Percentiles rank a stretch among this genome's conserved stretches.
Evolutionary conservation across 1,140 invertebrate genomes (phyloP).

Genomic region (Penaeus japonicus): DNA sequence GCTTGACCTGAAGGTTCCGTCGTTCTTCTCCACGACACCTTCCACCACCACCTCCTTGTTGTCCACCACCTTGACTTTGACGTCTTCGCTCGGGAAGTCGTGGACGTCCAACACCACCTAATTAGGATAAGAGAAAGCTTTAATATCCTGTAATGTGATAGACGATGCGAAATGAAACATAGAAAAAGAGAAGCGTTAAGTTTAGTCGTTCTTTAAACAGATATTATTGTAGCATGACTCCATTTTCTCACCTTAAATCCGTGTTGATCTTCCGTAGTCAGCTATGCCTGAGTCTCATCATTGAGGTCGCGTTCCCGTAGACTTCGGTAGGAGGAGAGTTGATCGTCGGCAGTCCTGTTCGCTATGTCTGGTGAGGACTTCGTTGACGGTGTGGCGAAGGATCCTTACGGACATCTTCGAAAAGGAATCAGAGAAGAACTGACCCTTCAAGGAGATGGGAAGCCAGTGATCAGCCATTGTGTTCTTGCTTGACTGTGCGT

Average conservation of each 20-base stretch:
- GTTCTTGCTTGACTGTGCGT: no score
- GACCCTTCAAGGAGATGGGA: constrained; percentile 16
- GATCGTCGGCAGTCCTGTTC: not conserved
- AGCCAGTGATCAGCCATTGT: not conserved
- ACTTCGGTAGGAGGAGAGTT: constrained; percentile 18
- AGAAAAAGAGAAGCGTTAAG: not conserved
- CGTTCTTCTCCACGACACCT: constrained; percentile 24
- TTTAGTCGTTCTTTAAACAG: no score
- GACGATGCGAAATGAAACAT: not conserved
- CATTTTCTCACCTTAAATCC: constrained; percentile 28
- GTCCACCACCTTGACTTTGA: constrained; percentile 38
- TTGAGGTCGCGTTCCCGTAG: constrained; percentile 19
- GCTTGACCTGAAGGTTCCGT: not conserved
- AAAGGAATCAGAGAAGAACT: constrained; percentile 35
- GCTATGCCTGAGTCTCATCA: constrained; percentile 50
- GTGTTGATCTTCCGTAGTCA: constrained; percentile 20
- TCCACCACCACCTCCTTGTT: constrained; percentile 37
- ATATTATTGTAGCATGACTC: no score
- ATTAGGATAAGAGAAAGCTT: not conserved
- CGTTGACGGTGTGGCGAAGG: constrained; percentile 23
- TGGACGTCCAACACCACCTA: constrained; percentile 39
- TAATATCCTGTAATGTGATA: not conserved
- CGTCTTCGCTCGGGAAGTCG: constrained; percentile 9
- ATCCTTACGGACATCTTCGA: constrained; percentile 21
- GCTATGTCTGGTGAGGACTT: not conserved